Percentiles rank a stretch among this genome's conserved stretches.
Evolutionary conservation across 2,888 invertebrate species (phyloP).

Genomic region (Cryptophagus acutangulus): DNA sequence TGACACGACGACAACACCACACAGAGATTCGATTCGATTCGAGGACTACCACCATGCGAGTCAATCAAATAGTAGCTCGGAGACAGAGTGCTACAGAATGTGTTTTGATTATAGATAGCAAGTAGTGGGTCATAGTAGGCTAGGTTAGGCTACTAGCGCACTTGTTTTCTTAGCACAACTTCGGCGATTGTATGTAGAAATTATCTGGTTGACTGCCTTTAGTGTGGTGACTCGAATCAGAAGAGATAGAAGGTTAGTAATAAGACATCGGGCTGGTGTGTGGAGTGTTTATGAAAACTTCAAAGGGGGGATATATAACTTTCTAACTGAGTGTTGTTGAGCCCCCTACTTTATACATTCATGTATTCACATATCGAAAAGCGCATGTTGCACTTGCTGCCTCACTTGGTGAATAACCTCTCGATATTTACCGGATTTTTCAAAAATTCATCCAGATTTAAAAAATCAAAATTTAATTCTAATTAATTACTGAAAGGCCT

Average conservation of each 20-base stretch:
- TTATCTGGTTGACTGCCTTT: conserved; percentile 29
- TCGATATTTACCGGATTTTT: no score
- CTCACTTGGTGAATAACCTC: background rate
- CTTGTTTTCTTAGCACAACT: conserved; percentile 13
- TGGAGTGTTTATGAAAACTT: no score
- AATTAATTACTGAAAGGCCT: no score
- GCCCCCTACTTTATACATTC: background rate
- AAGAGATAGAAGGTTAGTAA: conserved; percentile 38
- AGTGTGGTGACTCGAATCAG: conserved; percentile 33
- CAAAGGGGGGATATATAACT: no score
- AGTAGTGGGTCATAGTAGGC: conserved; percentile 41
- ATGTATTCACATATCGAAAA: background rate
- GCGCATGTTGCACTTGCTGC: background rate
- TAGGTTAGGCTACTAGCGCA: conserved; percentile 32
- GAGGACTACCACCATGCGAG: no score
- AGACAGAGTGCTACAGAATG: no score
- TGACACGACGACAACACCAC: background rate
- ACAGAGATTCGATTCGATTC: no score
- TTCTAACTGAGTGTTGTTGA: conserved; percentile 38
- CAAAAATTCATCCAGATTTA: no score
- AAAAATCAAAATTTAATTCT: no score
- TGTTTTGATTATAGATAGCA: no score
- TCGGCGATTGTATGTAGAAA: conserved; percentile 11
- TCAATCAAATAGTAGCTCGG: no score
- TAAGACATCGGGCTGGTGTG: conserved; percentile 21